Evolutionary conservation across 2,113 vertebrate genomes (phyloP), one percentile per base, ranked within the genome.

Genomic region (Uria lomvia): DNA sequence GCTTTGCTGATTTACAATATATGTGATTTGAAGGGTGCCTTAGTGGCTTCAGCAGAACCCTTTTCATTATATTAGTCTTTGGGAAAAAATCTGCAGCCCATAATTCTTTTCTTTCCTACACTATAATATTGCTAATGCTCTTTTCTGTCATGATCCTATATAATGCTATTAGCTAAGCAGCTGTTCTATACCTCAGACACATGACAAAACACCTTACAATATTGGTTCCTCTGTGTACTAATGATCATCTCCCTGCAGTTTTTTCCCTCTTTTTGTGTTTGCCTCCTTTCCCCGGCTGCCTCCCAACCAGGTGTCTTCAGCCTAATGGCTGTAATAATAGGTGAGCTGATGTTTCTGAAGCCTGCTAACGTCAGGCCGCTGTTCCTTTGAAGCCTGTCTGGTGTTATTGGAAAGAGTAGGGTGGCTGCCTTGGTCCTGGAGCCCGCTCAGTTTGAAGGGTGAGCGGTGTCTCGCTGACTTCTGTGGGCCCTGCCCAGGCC

Each of bases 1-100:
- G 97, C 90, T 95, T 96, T 92, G 83, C 83, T 95, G 97, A 97
- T 97, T 97, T 98, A 97, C 96, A 94, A 95, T 92, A 74, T 82
- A 45, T 86, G 71, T 70, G 90, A 73, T 88, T 95, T 90, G 90
- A 94, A 97, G 92, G 82, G 89, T 93, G 90, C 96, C 91, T 97
- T 85, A 72, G 96, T 91, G 94, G 86, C 83, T 97, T 93, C 75
- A 89, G 94, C 68, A 95, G 94, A 98, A 86, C 88, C 72, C 81
- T 96, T 96, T 98, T 97, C 96, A 96, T 97, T 97, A 95, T 94
- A 86, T 94, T 95, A 92, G 93, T 95, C 87, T 97, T 95, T 62
- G 84, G 84, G 68, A 95, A 92, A 93, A 92, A 84, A 66, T 24
- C 74, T 52, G n/a, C 83, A 81, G 86, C 77, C 89, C 85, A 94